Conservation (phyloP, 2,113 vertebrate genomes). For the Syrrhaptes paradoxus region DNA sequence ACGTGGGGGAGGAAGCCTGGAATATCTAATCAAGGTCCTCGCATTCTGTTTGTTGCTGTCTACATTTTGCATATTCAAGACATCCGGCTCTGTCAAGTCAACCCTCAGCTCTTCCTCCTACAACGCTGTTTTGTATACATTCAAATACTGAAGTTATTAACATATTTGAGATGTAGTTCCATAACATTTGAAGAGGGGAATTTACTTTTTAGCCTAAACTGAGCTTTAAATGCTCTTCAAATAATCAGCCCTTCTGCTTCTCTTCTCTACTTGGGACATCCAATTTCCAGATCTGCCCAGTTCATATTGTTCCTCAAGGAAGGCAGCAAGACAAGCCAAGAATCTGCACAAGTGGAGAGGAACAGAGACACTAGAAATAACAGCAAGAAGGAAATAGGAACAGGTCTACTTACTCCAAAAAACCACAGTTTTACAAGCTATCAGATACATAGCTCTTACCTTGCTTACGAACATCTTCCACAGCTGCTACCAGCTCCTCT, state of each 20-base stretch:
- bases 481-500: conserved; percentile 93
- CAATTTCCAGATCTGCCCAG: background rate
- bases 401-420: background rate
- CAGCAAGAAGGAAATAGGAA: background rate
- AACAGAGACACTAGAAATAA: background rate
- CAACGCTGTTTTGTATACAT: background rate
- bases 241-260: background rate
- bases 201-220: background rate
- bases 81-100: background rate
- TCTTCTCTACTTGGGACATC: background rate
- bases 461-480: conserved; percentile 99
- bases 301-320: background rate
- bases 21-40: conserved; percentile 46
- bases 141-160: background rate
- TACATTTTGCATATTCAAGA: conserved; percentile 19
- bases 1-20: conserved; percentile 3
- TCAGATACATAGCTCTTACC: conserved; percentile 73
- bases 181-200: background rate
- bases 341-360: background rate
- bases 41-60: conserved; percentile 17
- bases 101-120: conserved; percentile 18
- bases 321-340: background rate
- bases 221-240: background rate
- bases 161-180: background rate
- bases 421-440: background rate